Base-by-base conservation (phyloP, 2,797 vertebrate species). In the Gobionotothen gibberifrons region DNA sequence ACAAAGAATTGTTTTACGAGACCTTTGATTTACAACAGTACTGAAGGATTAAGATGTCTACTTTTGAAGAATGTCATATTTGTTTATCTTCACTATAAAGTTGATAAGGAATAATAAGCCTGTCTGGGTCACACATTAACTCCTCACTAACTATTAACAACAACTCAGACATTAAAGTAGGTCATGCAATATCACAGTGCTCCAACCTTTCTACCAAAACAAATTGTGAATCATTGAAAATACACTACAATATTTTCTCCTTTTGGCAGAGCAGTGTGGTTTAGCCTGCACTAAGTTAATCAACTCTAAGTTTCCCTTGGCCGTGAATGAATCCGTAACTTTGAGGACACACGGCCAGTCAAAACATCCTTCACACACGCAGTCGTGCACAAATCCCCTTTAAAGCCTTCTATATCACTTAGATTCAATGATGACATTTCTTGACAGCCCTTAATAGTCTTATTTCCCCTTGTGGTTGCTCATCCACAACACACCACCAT, bases 71-170 rank as follows among this genome's bases (percentile, higher is more conserved):
- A 10, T 19, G 19, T 49, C 1, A 2, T 72, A 70, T 75, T 76
- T 82, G 26, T 80, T 74, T 82, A 60, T 72, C 64, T 57, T 77
- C 44, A 43, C 2, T 4, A 14, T 21, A 70, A 84, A 26, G 26
- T 26, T 26, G 62, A 86, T 76, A 82, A 85, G 78, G 77, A 83
- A 88, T 91, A 73, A 91, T 93, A 92, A 85, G 10, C 32, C 68
- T 73, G 77, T 86, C 46, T 76, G 76, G 76, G 80, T 67, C 84
- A 81, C 22, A 44, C n/a, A 40, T 39, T 51, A 53, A 54, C 74
- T 60, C 21, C 62, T 69, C 58, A 85, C 48, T 47, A 74, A 83
- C 69, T 65, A 89, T 83, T 73, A 84, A 85, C 66, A 72, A 69
- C 61, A 77, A 36, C 46, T 42, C 48, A 19, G 49, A 65, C 58